Base-by-base conservation (phyloP, 2,113 vertebrate genomes). In the Leuciscus idus region DNA sequence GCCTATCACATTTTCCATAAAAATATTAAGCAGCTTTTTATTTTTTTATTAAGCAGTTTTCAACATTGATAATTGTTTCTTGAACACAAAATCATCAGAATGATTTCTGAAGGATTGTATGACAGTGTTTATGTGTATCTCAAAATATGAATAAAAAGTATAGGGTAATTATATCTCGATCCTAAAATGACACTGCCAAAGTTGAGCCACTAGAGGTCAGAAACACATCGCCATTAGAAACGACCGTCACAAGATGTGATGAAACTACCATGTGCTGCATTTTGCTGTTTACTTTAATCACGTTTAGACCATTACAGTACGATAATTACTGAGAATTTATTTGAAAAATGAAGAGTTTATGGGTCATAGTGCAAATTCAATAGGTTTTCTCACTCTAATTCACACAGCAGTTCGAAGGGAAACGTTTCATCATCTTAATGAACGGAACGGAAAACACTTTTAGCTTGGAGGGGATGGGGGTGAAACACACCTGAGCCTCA, bases 401-500 rank as follows among this genome's bases (percentile, higher is more conserved):
- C 73, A 78, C 50, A 68, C 26, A 26, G 43, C 28, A 50, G 48
- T 39, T 64, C n/a, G 61, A 48, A 81, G 87, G 84, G 82, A 86
- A 74, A 84, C 17, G 52, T 88, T 78, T 84, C 84, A 88, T 86
- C 81, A 86, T 88, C 46, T 62, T 57, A 88, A 86, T 62, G 70
- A 88, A 86, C 26, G 79, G 70, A 88, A 86, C 33, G 79, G 85
- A 86, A 86, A 88, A 85, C 64, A 88, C 28, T 82, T 81, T 88
- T 73, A 52, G 80, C 21, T 85, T 28, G 26, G 46, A 36, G 79
- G 74, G 36, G 6, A 33, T 72, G 28, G 70, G 33, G 55, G 50
- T 77, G 50, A 76, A 72, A 78, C 73, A 72, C 87, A 88, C 84
- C 84, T 88, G 87, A 88, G 84, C 75, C 81, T 73, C 52, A 11